Evolutionary conservation across 2,113 vertebrate species (phyloP).

Genomic region (Macaca nemestrina): DNA sequence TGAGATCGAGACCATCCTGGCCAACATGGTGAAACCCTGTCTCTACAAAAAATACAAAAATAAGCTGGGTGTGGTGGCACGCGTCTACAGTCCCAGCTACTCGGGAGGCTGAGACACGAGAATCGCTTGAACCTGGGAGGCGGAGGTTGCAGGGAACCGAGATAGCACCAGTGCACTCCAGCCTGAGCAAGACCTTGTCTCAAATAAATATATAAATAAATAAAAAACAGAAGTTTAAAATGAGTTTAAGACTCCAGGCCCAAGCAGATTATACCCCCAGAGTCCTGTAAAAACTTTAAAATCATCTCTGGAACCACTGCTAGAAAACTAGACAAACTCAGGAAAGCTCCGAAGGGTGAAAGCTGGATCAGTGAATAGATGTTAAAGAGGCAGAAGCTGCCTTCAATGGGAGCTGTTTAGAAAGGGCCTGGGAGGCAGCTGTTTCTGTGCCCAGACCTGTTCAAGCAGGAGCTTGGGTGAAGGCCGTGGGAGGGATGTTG

Average conservation of each 20-base stretch:
- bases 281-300: neutral
- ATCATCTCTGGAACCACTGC: neutral
- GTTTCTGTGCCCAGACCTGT: neutral
- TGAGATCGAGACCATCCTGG: neutral
- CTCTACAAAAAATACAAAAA: neutral
- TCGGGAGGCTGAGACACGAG: neutral
- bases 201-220: neutral
- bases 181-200: neutral
- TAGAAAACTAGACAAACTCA: neutral
- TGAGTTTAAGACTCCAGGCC: neutral
- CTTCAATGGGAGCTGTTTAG: neutral
- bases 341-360: neutral
- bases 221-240: neutral
- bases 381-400: neutral
- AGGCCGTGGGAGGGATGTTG: rapidly evolving
- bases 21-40: neutral
- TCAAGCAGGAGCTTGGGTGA: neutral
- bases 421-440: neutral
- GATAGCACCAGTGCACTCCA: neutral
- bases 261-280: neutral
- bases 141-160: neutral
- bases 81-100: neutral
- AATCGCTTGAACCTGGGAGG: neutral
- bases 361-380: neutral
- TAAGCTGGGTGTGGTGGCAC: neutral